These are phyloP conservation scores for Agonum fuliginosum DNA, from an alignment of 2,888 invertebrate genomes.

Conservation along the genomic window DNA sequence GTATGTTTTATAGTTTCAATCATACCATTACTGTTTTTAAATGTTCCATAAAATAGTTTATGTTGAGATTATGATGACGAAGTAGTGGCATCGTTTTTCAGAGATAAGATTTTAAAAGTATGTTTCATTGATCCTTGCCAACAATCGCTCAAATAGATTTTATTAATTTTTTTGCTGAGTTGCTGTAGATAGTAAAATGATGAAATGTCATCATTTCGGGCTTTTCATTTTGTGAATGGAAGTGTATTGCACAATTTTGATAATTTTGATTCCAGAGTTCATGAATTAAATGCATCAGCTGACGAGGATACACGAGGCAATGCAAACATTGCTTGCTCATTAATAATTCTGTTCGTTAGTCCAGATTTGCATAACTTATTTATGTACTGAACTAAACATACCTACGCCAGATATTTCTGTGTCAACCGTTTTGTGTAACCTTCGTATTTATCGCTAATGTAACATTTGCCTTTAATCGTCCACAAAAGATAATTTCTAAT, in stretches of 20 bases:
- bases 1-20: no score
- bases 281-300: slow-evolving; percentile 33
- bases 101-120: no score
- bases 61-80: no score
- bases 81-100: no score
- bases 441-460: neutral
- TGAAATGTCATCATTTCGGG: no score
- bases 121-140: no score
- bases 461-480: no score
- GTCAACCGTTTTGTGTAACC: slow-evolving; percentile 28
- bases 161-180: no score
- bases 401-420: slow-evolving; percentile 38
- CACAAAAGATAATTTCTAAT: no score
- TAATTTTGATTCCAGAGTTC: slow-evolving; percentile 43
- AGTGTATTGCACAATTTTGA: slow-evolving; percentile 45
- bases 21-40: no score
- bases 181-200: neutral
- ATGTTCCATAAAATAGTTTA: no score
- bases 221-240: slow-evolving; percentile 49
- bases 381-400: slow-evolving; percentile 23
- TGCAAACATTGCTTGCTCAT: slow-evolving; percentile 47
- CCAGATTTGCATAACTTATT: slow-evolving; percentile 49
- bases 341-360: slow-evolving; percentile 45
- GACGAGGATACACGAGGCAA: slow-evolving; percentile 48
- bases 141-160: no score